Conservation (phyloP, 2,113 vertebrate species). For the Cyprinodon tularosa region DNA sequence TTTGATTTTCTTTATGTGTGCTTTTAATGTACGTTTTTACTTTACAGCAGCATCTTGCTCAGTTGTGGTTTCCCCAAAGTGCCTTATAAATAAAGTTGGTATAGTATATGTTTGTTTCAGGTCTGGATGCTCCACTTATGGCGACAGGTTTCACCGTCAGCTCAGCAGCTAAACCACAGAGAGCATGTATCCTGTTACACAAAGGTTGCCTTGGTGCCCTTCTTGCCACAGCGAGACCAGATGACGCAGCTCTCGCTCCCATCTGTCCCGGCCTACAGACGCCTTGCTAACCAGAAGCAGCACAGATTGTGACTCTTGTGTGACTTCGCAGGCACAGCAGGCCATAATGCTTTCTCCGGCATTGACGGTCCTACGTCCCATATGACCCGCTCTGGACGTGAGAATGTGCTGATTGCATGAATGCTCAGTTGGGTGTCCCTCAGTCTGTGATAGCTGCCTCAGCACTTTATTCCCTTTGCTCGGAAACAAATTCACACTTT, state of each 20-base stretch:
- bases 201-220: constrained; percentile 51
- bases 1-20: too few species aligned
- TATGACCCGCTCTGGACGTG: constrained; percentile 52
- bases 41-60: background rate
- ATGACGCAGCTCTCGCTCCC: constrained; percentile 57
- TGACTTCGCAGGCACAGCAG: constrained; percentile 71
- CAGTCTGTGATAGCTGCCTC: constrained; percentile 53
- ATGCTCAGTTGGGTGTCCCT: constrained; percentile 66
- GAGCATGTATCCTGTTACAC: constrained; percentile 54
- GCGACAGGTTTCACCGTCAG: constrained; percentile 52
- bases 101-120: background rate
- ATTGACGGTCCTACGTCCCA: constrained; percentile 49
- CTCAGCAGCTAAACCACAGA: constrained; percentile 22
- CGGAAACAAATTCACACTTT: constrained; percentile 18
- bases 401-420: constrained; percentile 20
- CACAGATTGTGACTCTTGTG: constrained; percentile 74
- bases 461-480: constrained; percentile 22
- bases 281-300: constrained; percentile 52
- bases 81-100: background rate
- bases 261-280: constrained; percentile 53
- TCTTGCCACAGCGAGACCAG: constrained; percentile 49
- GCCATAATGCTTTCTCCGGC: constrained; percentile 32
- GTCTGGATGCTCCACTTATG: background rate
- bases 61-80: background rate
- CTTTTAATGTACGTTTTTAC: too few species aligned